Evolutionary conservation across 1,140 invertebrate genomes (phyloP), one percentile per base, ranked within the genome.

Genomic region (Euura lappo): DNA sequence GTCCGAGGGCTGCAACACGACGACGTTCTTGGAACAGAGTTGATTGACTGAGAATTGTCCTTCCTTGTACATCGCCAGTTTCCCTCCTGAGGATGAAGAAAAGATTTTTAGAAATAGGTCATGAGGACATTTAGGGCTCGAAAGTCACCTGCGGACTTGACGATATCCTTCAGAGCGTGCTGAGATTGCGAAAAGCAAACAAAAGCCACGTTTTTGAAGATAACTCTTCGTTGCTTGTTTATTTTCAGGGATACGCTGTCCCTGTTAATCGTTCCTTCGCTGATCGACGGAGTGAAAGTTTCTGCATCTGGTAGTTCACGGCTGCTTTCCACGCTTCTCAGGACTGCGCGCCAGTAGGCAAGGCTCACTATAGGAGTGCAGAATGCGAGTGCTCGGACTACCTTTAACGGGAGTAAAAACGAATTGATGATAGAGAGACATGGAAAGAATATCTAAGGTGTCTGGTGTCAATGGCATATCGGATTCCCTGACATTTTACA

Each of bases 301-400:
- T 83, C 79, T n/a, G 89, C 86, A 60, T 90, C 83, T 10, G 91
- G 91, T 75, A 89, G 80, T 11, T 79, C 68, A 60, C 66, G 77
- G 70, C 86, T 83, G 44, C 82, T 83, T 45, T 85, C 79, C 0
- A 90, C 79, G 42, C 87, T 83, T 73, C 88, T 81, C 2, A 90
- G 51, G 71, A 90, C 85, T 45, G 89, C 85, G 44, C 84, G 84
- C 89, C 93, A 92, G 82, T 90, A 94, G 3, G 88, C 83, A 11
- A 88, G 83, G 7, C 87, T 90, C 0, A 94, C 92, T 77, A 94
- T 92, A 6, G 89, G 87, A 64, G 89, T 90, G 64, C 89, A 87
- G 72, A 90, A 88, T 2, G 92, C 87, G 75, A 94, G 81, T 4
- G 93, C 93, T 80, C 91, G 89, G 7, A 93, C 82, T 13, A 87